Conservation (phyloP, 2,113 vertebrate species). For the Cololabis saira region DNA sequence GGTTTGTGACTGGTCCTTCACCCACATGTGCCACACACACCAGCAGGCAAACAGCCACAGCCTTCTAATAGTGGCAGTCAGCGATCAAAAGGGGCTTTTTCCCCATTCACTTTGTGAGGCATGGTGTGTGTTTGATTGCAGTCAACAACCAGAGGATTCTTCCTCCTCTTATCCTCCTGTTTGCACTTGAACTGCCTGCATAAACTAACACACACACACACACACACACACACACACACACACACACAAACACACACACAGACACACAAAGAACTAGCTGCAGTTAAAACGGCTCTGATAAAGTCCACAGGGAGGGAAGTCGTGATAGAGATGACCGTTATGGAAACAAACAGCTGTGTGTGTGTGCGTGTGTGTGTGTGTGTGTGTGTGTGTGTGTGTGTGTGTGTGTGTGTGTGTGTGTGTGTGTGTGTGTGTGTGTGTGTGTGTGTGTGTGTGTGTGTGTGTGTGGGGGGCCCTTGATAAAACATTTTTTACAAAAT, state of each 20-base stretch:
- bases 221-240: slow-evolving; percentile 11
- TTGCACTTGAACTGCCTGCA: not conserved
- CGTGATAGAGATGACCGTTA: slow-evolving; percentile 21
- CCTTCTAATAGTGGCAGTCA: slow-evolving; percentile 53
- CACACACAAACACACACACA: slow-evolving; percentile 9
- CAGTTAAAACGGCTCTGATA: slow-evolving; percentile 20
- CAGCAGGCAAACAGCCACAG: slow-evolving; percentile 38
- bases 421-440: not conserved
- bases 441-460: not conserved
- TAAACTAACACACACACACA: slow-evolving; percentile 10
- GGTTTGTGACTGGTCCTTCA: not conserved
- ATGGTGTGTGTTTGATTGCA: slow-evolving; percentile 39
- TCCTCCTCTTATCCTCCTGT: slow-evolving; percentile 40
- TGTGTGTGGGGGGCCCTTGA: not conserved
- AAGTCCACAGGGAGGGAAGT: slow-evolving; percentile 17
- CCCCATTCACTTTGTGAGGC: slow-evolving; percentile 19
- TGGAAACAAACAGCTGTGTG: slow-evolving; percentile 12
- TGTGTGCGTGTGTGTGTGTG: not conserved
- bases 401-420: no score
- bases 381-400: not conserved
- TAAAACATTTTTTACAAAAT: no score
- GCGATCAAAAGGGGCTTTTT: slow-evolving; percentile 31
- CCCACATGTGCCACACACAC: not conserved
- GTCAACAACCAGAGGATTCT: slow-evolving; percentile 44
- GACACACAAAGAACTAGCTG: not conserved